Base-by-base conservation (phyloP, 2,888 invertebrate species). In the Galerucella nymphaeae region DNA sequence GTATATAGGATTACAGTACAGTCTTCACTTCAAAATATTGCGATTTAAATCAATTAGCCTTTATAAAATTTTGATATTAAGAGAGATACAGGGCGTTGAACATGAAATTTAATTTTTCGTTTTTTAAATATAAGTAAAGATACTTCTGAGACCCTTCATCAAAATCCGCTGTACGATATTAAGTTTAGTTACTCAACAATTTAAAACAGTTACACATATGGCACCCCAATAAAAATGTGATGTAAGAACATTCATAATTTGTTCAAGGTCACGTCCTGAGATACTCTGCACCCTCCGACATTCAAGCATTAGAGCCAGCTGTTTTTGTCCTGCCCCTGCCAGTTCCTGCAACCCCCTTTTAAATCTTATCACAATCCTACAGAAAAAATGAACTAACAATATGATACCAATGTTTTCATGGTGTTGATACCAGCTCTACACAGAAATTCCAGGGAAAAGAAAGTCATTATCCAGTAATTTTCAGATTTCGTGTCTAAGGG, bases 371-470 rank as follows among this genome's bases (percentile, higher is more conserved):
- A 70, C 66, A 41, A 57, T 69, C 66, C 71, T 55, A 67, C 71
- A 66, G 50, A 71, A 75, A 72, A 76, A 55, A 59, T 71, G 70
- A 74, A 71, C 73, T 73, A 76, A 76, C 73, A 76, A 73, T 69
- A 76, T 73, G 73, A 76, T 71, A 75, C 65, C 66, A 70, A 64
- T 70, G 66, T 71, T 72, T 69, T 70, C 64, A 71, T 76, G 55
- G 59, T 70, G 64, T 45, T 66, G 73, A 69, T 71, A 48, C 71
- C 70, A 66, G 69, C 73, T 71, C 66, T 66, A 74, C 72, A 59
- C 30, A 41, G 53, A 48, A 59, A 73, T 70, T 69, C 58, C 62
- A 23, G 45, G 91, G 88, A 91, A 0, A 38, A 11, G 55, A 9
- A 16, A 18, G 10, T 53, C 8, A 18, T 53, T 53, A 53, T 18